Evolutionary conservation across 2,797 vertebrate species (phyloP).

Genomic region (Muraenolepis orangiensis): DNA sequence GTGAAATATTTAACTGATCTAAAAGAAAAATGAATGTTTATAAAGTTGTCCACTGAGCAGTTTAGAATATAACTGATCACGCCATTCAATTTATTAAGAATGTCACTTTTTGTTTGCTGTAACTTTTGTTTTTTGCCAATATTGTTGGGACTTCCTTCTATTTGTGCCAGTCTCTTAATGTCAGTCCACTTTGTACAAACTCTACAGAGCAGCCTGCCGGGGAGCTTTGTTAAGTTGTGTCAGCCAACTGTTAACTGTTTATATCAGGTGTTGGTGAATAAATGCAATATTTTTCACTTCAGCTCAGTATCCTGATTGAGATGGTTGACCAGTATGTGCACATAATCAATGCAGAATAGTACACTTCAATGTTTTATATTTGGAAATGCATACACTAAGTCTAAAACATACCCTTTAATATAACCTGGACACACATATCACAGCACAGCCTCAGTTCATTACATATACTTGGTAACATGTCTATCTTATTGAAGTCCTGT

Average conservation of each 20-base stretch:
- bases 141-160: conserved; percentile 64
- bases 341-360: not conserved
- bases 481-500: not conserved
- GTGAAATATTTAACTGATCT: not conserved
- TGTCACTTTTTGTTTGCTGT: conserved; percentile 50
- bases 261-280: conserved; percentile 77
- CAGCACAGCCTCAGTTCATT: not conserved
- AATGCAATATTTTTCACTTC: conserved; percentile 83
- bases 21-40: not conserved
- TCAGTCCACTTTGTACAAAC: conserved; percentile 77
- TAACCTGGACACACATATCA: not conserved
- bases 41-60: conserved; percentile 43
- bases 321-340: not conserved
- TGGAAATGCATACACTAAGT: not conserved
- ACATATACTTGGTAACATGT: not conserved
- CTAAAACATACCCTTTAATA: not conserved
- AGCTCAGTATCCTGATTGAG: conserved; percentile 54
- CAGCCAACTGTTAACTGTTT: conserved; percentile 77
- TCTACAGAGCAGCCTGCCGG: conserved; percentile 60
- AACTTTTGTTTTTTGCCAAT: conserved; percentile 61
- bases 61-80: conserved; percentile 49
- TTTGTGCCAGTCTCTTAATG: conserved; percentile 69
- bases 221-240: conserved; percentile 80
- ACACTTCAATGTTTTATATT: not conserved
- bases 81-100: conserved; percentile 56